Evolutionary conservation across 2,888 invertebrate species (phyloP).

Genomic region (Trachelus tabidus): DNA sequence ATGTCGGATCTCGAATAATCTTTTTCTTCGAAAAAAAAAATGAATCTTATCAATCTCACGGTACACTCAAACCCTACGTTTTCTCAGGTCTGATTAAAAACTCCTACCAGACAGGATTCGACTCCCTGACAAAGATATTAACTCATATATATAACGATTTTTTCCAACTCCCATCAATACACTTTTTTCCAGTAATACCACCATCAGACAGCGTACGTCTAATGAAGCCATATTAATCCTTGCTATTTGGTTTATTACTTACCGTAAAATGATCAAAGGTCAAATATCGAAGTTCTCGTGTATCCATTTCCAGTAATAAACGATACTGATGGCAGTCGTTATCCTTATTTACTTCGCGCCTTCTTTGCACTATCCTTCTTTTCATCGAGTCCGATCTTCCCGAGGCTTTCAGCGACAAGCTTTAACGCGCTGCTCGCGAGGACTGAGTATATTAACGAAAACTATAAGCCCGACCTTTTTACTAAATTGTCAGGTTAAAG

Average conservation of each 20-base stretch:
- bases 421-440: not conserved
- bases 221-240: not conserved
- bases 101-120: not conserved
- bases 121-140: not conserved
- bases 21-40: not conserved
- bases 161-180: not conserved
- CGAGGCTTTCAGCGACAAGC: not conserved
- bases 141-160: not conserved
- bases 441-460: not conserved
- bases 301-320: not conserved
- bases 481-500: slow-evolving; percentile 31
- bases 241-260: not conserved
- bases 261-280: not conserved
- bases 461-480: slow-evolving; percentile 25
- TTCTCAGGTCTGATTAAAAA: not conserved
- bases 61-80: not conserved
- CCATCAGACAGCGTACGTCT: not conserved
- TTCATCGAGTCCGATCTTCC: not conserved
- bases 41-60: not conserved
- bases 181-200: not conserved
- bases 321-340: not conserved
- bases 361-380: not conserved
- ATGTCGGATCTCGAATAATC: not conserved
- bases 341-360: not conserved
- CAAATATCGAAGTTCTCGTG: not conserved